These are phyloP conservation scores for Burhinus bistriatus DNA, from an alignment of 2,113 vertebrate species.

Conservation along the genomic window DNA sequence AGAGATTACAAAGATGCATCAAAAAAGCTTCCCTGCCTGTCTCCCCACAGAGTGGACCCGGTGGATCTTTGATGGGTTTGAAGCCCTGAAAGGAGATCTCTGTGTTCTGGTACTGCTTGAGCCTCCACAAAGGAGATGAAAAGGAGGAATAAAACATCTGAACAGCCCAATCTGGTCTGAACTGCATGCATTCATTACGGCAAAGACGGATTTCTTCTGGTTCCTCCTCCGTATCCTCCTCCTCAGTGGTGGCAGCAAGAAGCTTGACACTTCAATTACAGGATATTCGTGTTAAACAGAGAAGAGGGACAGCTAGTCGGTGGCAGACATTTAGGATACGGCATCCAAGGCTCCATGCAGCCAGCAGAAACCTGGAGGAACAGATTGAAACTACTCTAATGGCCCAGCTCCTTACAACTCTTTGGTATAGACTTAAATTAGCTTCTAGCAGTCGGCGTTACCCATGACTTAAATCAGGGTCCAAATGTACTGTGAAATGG, in stretches of 20 bases:
- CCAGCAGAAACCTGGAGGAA: neutral
- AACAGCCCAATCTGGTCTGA: conserved; percentile 10
- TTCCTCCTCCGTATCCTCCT: conserved; percentile 31
- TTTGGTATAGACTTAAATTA: neutral
- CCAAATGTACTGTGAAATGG: neutral
- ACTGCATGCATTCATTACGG: neutral
- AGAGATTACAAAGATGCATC: neutral
- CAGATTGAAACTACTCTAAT: neutral
- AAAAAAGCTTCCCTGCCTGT: conserved; percentile 13
- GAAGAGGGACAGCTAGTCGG: neutral
- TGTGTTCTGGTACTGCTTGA: neutral
- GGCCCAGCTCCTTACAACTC: fast-evolving
- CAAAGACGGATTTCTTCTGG: conserved; percentile 17
- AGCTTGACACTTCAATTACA: conserved; percentile 29
- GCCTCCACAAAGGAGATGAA: neutral
- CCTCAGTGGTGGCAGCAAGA: neutral
- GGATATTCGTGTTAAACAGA: neutral
- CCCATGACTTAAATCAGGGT: neutral
- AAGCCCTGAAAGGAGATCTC: conserved; percentile 3
- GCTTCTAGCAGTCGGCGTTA: neutral
- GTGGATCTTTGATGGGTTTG: conserved; percentile 9
- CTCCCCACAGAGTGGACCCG: neutral
- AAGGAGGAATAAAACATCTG: conserved; percentile 33
- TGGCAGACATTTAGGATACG: neutral
- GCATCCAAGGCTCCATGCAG: neutral